Evolutionary conservation across 2,113 vertebrate genomes (phyloP).

Genomic region (Sylvia atricapilla): DNA sequence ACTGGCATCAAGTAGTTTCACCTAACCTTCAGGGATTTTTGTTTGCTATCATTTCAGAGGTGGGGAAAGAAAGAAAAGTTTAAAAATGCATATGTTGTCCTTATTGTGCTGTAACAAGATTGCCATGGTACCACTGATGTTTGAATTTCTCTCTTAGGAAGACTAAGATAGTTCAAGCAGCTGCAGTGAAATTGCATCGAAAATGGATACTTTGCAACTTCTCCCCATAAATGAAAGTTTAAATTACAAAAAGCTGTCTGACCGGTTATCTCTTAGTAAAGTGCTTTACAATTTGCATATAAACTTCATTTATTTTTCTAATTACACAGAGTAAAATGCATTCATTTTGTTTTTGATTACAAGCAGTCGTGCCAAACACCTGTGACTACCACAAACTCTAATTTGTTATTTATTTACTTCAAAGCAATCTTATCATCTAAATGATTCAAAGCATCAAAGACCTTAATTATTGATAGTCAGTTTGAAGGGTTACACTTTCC

Average conservation of each 20-base stretch:
- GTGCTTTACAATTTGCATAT: conserved; percentile 77
- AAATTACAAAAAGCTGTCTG: conserved; percentile 72
- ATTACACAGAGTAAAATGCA: conserved; percentile 77
- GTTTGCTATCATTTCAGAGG: not conserved
- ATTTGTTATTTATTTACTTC: conserved; percentile 83
- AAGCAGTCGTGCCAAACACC: conserved; percentile 77
- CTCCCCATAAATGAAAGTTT: conserved; percentile 72
- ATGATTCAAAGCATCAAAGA: conserved; percentile 73
- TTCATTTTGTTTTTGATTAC: conserved; percentile 78
- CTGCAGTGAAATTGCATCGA: conserved; percentile 70
- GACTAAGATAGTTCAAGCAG: conserved; percentile 66
- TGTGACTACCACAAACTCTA: conserved; percentile 79
- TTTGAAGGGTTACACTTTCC: conserved; percentile 61
- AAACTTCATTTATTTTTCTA: conserved; percentile 81
- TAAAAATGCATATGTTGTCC: conserved; percentile 61
- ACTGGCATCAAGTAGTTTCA: not conserved
- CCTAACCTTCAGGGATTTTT: conserved; percentile 5
- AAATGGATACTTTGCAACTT: conserved; percentile 72
- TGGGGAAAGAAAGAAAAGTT: not conserved
- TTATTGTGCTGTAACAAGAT: conserved; percentile 51
- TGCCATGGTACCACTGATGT: conserved; percentile 57
- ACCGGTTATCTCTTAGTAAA: conserved; percentile 73
- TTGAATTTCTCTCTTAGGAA: conserved; percentile 69
- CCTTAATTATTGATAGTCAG: conserved; percentile 76
- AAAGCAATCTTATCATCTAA: conserved; percentile 81